phyloP scores from a whole-genome alignment of 2,888 invertebrate genomes.

The Catocala nupta region DNA sequence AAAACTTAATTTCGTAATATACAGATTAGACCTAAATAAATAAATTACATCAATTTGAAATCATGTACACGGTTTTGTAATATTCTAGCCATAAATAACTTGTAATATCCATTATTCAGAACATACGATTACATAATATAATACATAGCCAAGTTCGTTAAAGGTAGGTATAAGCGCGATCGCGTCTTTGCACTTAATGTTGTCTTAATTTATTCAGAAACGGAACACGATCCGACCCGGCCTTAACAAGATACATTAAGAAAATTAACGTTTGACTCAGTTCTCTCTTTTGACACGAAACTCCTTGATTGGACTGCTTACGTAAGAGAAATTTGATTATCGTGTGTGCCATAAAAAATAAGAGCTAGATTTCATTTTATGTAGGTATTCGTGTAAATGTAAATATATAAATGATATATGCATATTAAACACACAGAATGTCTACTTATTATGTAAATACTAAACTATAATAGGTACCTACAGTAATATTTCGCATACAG shows the following conservation, averaged over 20 bases:
- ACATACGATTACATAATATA: slow-evolving; percentile 41
- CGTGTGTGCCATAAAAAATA: slow-evolving; percentile 56
- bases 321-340: slow-evolving; percentile 70
- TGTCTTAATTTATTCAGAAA: slow-evolving; percentile 77
- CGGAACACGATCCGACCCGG: slow-evolving; percentile 66
- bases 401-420: too few relatives aligned
- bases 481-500: too few relatives aligned
- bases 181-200: slow-evolving; percentile 70
- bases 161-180: slow-evolving; percentile 63
- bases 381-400: background rate
- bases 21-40: too few relatives aligned
- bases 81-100: slow-evolving; percentile 10
- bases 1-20: too few relatives aligned
- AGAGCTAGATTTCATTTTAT: slow-evolving; percentile 23
- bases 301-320: slow-evolving; percentile 78
- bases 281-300: slow-evolving; percentile 73
- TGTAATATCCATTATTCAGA: slow-evolving; percentile 22
- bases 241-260: slow-evolving; percentile 81
- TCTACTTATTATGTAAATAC: too few relatives aligned
- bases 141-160: slow-evolving; percentile 65
- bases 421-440: too few relatives aligned
- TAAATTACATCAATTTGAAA: too few relatives aligned
- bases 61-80: too few relatives aligned
- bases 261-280: slow-evolving; percentile 79
- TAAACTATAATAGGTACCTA: too few relatives aligned